Conservation (phyloP, 2,888 invertebrate species). For the Elegia similella region DNA sequence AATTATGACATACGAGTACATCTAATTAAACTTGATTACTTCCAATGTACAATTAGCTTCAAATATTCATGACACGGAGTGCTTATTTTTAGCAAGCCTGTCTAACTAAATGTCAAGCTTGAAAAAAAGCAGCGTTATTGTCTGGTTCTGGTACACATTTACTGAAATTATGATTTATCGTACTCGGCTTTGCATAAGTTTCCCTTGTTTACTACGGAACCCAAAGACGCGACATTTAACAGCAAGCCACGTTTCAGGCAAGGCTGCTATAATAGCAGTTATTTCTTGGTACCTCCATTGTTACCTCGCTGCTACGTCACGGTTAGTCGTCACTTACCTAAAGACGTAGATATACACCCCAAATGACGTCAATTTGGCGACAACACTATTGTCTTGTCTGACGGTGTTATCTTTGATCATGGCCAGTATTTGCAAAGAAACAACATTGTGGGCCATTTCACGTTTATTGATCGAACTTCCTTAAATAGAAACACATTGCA, state of each 20-base stretch:
- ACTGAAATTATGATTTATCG: no score
- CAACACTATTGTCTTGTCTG: background rate
- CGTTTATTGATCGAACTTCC: background rate
- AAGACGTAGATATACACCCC: background rate
- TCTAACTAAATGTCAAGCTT: no score
- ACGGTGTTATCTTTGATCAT: background rate
- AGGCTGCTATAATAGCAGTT: background rate
- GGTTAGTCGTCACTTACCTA: background rate
- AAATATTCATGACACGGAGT: no score
- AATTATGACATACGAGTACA: no score
- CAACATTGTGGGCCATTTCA: background rate
- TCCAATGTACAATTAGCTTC: no score
- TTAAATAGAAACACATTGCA: background rate
- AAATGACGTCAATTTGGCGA: conserved; percentile 6
- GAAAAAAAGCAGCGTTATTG: no score
- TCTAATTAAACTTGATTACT: no score
- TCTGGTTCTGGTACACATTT: no score
- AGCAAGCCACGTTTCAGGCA: background rate
- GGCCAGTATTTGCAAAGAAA: background rate
- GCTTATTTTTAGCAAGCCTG: no score
- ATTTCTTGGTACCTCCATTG: background rate
- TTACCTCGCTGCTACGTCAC: conserved; percentile 8
- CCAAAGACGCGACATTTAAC: background rate
- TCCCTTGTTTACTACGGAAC: no score
- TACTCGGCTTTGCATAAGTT: no score